These are phyloP conservation scores for Coelinius sp. DNA, from an alignment of 2,888 invertebrate genomes.

Conservation along the genomic window DNA sequence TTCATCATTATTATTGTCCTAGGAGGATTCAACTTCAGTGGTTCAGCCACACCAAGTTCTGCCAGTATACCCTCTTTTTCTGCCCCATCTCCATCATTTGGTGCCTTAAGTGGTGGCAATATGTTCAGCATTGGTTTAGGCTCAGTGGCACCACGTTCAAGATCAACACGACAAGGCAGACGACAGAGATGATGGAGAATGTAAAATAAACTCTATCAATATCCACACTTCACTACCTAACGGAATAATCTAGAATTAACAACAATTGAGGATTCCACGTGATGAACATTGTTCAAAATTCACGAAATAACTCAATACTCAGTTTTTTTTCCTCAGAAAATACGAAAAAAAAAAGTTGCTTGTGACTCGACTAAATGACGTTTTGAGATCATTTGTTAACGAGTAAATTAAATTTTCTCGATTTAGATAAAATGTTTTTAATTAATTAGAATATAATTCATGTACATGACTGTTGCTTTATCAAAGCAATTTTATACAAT, in stretches of 20 bases:
- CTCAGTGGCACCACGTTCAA: constrained; percentile 67
- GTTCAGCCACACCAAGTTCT: constrained; percentile 56
- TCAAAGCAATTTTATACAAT: constrained; percentile 20
- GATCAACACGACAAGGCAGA: constrained; percentile 66
- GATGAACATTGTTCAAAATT: not conserved
- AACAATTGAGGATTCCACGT: not conserved
- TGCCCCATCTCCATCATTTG: constrained; percentile 36
- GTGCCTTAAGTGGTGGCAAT: constrained; percentile 45
- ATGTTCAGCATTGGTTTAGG: constrained; percentile 73
- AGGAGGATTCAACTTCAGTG: constrained; percentile 65
- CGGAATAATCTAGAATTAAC: not conserved
- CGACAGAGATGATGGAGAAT: constrained; percentile 69
- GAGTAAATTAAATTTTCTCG: constrained; percentile 1
- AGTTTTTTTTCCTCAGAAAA: not conserved
- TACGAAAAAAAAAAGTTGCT: not conserved
- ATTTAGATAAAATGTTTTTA: constrained; percentile 13
- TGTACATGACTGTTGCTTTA: constrained; percentile 19
- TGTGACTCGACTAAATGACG: constrained; percentile 12
- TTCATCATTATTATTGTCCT: not conserved
- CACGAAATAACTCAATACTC: not conserved
- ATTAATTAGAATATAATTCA: constrained; percentile 4
- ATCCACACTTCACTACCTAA: not conserved
- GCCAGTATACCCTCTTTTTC: constrained; percentile 59
- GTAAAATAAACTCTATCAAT: constrained; percentile 52
- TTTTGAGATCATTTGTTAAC: constrained; percentile 9